These are phyloP conservation scores for Ariopsis seemanni DNA, from an alignment of 2,113 vertebrate species.

Conservation along the genomic window DNA sequence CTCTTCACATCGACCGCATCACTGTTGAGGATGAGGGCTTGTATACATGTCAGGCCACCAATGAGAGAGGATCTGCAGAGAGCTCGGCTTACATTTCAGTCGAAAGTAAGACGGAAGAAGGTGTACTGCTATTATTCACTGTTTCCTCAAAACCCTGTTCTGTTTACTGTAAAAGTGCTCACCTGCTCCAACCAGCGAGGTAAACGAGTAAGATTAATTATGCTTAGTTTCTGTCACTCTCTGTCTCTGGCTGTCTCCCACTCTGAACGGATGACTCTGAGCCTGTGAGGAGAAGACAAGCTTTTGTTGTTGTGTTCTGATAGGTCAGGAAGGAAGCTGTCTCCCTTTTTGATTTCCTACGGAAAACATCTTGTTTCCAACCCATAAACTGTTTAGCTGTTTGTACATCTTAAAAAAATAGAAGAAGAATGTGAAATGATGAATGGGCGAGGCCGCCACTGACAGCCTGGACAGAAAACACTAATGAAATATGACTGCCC, in stretches of 20 bases:
- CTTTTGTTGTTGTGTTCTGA: conserved; percentile 69
- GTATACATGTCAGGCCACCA: conserved; percentile 86
- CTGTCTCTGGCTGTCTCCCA: neutral
- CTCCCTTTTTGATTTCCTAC: conserved; percentile 89
- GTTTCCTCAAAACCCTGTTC: neutral
- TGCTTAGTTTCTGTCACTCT: neutral
- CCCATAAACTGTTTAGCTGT: conserved; percentile 77
- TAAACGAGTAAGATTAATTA: neutral
- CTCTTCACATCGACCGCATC: conserved; percentile 87
- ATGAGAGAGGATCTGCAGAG: conserved; percentile 82
- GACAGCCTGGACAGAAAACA: neutral
- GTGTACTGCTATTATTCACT: neutral
- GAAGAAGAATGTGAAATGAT: neutral
- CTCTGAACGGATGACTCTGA: conserved; percentile 47
- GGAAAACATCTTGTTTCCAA: conserved; percentile 71
- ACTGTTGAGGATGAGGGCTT: conserved; percentile 87
- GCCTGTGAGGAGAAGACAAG: conserved; percentile 48
- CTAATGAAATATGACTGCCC: conserved; percentile 39
- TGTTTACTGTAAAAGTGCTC: neutral
- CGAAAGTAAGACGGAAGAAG: conserved; percentile 74
- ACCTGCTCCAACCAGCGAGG: neutral
- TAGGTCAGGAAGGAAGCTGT: conserved; percentile 89
- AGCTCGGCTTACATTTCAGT: conserved; percentile 86
- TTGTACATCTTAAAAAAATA: conserved; percentile 68
- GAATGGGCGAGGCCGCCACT: conserved; percentile 25